A percentile compares a stretch with the other conserved stretches of the same genome.
Evolutionary conservation across 2,888 invertebrate genomes (phyloP).

Genomic region (Eretmocerus hayati): DNA sequence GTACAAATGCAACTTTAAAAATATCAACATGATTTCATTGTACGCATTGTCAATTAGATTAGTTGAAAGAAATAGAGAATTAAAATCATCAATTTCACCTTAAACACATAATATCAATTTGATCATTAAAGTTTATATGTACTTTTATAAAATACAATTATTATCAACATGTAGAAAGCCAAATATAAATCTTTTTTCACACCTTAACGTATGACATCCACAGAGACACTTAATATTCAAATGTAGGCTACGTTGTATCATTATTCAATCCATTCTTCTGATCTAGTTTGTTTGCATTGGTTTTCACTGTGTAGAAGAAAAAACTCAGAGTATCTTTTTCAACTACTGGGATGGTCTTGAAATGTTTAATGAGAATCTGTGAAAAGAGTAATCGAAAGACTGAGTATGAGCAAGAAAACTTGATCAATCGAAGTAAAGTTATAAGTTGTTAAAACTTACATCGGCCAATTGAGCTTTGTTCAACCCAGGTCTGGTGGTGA

Average conservation of each 20-base stretch:
- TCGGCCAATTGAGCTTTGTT: slow-evolving; percentile 95
- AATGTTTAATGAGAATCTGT: slow-evolving; percentile 90
- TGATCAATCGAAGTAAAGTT: slow-evolving; percentile 18
- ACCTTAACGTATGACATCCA: slow-evolving; percentile 27
- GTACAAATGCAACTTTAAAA: slow-evolving; percentile 11
- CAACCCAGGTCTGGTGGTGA: slow-evolving; percentile 81
- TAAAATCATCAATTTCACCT: slow-evolving; percentile 8
- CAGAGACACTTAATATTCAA: slow-evolving; percentile 22
- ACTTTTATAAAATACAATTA: slow-evolving; percentile 35
- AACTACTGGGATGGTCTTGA: slow-evolving; percentile 87
- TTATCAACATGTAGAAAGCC: slow-evolving; percentile 37
- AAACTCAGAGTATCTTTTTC: slow-evolving; percentile 92
- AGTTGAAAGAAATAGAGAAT: slow-evolving; percentile 7
- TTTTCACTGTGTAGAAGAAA: slow-evolving; percentile 94
- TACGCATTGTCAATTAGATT: slow-evolving; percentile 15
- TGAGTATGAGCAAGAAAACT: no score
- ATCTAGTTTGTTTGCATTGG: slow-evolving; percentile 81
- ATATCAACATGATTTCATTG: slow-evolving; percentile 18
- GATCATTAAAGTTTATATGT: slow-evolving; percentile 19
- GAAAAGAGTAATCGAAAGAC: slow-evolving; percentile 37
- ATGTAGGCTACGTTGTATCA: slow-evolving; percentile 50
- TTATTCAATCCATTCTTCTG: slow-evolving; percentile 71
- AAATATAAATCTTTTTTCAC: slow-evolving; percentile 22
- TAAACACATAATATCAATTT: slow-evolving; percentile 18
- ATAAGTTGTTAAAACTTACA: slow-evolving; percentile 54